Base-by-base conservation (phyloP, 2,113 vertebrate species). In the Campylorhamphus procurvoides region DNA sequence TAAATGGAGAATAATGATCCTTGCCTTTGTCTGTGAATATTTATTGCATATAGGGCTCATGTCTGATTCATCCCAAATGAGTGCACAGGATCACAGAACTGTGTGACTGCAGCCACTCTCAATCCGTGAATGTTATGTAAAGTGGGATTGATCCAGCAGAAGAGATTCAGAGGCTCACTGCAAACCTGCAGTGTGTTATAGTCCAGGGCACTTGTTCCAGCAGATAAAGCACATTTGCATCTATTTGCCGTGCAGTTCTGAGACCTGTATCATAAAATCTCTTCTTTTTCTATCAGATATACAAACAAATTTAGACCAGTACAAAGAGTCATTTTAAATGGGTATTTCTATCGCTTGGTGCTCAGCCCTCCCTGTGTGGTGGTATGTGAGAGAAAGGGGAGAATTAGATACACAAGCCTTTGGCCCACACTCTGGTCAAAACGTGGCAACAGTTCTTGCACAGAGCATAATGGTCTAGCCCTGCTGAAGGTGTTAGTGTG, bases 1-100 rank as follows among this genome's bases (percentile, higher is more conserved):
- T 75, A 86, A 84, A 84, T 60, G 83, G 76, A 46, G 92, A 90
- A 69, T 81, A 93, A 94, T 72, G 80, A 94, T 87, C 83, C 88
- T 96, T 97, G 90, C 90, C 92, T 94, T 96, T 85, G 35, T 67
- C 84, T 85, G 33, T 75, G 80, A 93, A 87, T 86, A 92, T 82
- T 89, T 87, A 72, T 87, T 87, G 74, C 60, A 92, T 42, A 79
- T 94, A 95, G 96, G 89, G 89, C 87, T 95, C 28, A 6, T 9
- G 44, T 91, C 62, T 79, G 89, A 82, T 81, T 93, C 46, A 53
- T 64, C 77, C 77, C 73, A 72, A 90, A 60, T 75, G 84, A 94
- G 89, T 47, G 40, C 80, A 56, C 40, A 56, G 84, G 62, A 33
- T 92, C 86, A 29, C 40, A 4, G 73, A 81, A 87, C 77, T 64